Conservation (phyloP, 1,140 invertebrate species). For the Homarus americanus region DNA sequence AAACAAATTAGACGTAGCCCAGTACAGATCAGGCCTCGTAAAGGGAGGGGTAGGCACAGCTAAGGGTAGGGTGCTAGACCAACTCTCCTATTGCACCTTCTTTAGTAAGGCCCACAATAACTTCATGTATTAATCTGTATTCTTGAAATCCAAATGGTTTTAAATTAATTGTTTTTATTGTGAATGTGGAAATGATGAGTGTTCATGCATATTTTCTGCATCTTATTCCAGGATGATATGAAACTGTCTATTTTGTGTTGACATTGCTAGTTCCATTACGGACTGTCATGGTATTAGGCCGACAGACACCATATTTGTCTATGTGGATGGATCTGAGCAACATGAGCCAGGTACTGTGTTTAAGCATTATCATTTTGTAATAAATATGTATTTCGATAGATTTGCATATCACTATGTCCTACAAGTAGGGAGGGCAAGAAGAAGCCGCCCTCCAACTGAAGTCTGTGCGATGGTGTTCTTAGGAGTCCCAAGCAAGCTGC, state of each 20-base stretch:
- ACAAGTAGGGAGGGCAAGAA: slow-evolving; percentile 63
- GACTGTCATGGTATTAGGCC: slow-evolving; percentile 65
- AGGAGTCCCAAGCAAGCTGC: slow-evolving; percentile 38
- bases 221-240: slow-evolving; percentile 72
- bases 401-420: slow-evolving; percentile 72
- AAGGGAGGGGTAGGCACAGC: slow-evolving; percentile 70
- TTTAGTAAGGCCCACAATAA: slow-evolving; percentile 72
- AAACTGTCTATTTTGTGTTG: slow-evolving; percentile 71
- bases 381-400: slow-evolving; percentile 76
- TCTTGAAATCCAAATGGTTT: slow-evolving; percentile 68
- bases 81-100: slow-evolving; percentile 72
- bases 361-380: slow-evolving; percentile 76
- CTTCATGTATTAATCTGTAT: slow-evolving; percentile 70
- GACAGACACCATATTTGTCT: slow-evolving; percentile 69
- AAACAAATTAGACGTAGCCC: slow-evolving; percentile 35
- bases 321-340: slow-evolving; percentile 73
- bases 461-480: slow-evolving; percentile 67
- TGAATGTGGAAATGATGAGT: slow-evolving; percentile 72
- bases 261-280: slow-evolving; percentile 67
- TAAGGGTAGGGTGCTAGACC: slow-evolving; percentile 71
- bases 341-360: slow-evolving; percentile 75
- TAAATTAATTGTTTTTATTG: slow-evolving; percentile 71
- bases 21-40: slow-evolving; percentile 59
- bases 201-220: slow-evolving; percentile 68
- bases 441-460: slow-evolving; percentile 30